A percentile compares a stretch with the other conserved stretches of the same genome.
Conservation (phyloP, 2,113 vertebrate genomes). For the Syngnathus floridae region DNA sequence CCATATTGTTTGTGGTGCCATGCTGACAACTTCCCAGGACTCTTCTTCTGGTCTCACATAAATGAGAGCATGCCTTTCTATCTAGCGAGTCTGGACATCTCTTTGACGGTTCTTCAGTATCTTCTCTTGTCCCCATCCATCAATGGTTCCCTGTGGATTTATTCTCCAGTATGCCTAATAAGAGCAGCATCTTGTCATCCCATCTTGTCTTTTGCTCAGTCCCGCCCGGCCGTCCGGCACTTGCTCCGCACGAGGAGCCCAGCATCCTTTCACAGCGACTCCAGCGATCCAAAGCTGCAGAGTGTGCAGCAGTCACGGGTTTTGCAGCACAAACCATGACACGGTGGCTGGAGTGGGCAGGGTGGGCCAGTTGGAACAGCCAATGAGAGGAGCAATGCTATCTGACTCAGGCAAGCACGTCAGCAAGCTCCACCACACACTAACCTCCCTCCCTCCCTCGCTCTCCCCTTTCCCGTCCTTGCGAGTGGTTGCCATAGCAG, state of each 20-base stretch:
- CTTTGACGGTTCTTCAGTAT: slow-evolving; percentile 7
- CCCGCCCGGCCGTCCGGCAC: background rate
- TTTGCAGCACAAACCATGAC: slow-evolving; percentile 66
- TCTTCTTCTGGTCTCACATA: background rate
- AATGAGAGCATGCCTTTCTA: background rate
- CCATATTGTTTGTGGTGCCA: slow-evolving; percentile 27
- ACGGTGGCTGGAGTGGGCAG: slow-evolving; percentile 64
- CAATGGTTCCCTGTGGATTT: slow-evolving; percentile 14
- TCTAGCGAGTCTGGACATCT: background rate
- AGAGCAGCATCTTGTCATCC: background rate
- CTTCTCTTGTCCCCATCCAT: slow-evolving; percentile 12
- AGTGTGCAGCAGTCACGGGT: slow-evolving; percentile 62
- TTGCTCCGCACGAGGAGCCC: slow-evolving; percentile 28
- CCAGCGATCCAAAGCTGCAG: slow-evolving; percentile 36
- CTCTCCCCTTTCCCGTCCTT: slow-evolving; percentile 67
- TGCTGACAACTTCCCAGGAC: slow-evolving; percentile 12
- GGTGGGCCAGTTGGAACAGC: slow-evolving; percentile 45
- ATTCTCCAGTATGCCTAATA: slow-evolving; percentile 1
- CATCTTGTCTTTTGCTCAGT: slow-evolving; percentile 13
- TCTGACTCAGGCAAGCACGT: slow-evolving; percentile 35
- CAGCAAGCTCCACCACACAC: slow-evolving; percentile 46
- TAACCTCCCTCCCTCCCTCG: slow-evolving; percentile 24
- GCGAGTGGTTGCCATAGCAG: slow-evolving; percentile 84
- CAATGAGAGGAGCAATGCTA: slow-evolving; percentile 73
- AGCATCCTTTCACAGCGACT: slow-evolving; percentile 65